Evolutionary conservation across 2,888 invertebrate genomes (phyloP).

Genomic region (Dryomyza anilis): DNA sequence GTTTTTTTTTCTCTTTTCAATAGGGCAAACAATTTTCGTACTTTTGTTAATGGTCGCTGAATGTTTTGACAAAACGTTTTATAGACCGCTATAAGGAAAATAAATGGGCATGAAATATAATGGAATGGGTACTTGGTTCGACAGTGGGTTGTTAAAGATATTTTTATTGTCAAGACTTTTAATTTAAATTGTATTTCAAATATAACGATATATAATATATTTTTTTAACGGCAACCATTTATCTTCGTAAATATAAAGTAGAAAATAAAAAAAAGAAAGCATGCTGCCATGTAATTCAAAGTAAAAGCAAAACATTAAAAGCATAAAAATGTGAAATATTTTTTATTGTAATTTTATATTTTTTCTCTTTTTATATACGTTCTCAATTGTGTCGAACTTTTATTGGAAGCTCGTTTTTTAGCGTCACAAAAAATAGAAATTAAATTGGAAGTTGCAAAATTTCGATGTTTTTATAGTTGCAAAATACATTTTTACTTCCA

Average conservation of each 20-base stretch:
- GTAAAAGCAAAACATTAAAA: slow-evolving; percentile 45
- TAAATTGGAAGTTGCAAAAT: slow-evolving; percentile 31
- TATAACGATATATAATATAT: not conserved
- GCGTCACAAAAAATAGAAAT: slow-evolving; percentile 1
- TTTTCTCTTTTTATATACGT: slow-evolving; percentile 18
- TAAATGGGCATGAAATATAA: no score
- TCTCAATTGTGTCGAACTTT: no score
- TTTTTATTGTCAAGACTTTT: slow-evolving; percentile 54
- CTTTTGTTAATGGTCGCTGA: slow-evolving; percentile 9
- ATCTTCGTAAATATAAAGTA: slow-evolving; percentile 23
- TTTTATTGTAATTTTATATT: slow-evolving; percentile 26
- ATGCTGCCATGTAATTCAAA: slow-evolving; percentile 33
- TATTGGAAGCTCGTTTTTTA: not conserved
- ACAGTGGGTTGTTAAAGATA: slow-evolving; percentile 5
- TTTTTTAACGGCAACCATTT: slow-evolving; percentile 38
- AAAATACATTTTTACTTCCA: no score
- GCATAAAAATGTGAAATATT: slow-evolving; percentile 23
- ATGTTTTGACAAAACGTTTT: slow-evolving; percentile 48
- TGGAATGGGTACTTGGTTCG: no score
- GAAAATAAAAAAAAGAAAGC: not conserved
- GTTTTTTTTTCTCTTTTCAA: no score
- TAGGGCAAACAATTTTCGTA: no score
- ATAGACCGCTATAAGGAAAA: slow-evolving; percentile 34
- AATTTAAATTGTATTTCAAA: slow-evolving; percentile 52
- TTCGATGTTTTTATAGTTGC: slow-evolving; percentile 8